Conservation (phyloP, 2,113 vertebrate species). For the Megaleporinus macrocephalus region DNA sequence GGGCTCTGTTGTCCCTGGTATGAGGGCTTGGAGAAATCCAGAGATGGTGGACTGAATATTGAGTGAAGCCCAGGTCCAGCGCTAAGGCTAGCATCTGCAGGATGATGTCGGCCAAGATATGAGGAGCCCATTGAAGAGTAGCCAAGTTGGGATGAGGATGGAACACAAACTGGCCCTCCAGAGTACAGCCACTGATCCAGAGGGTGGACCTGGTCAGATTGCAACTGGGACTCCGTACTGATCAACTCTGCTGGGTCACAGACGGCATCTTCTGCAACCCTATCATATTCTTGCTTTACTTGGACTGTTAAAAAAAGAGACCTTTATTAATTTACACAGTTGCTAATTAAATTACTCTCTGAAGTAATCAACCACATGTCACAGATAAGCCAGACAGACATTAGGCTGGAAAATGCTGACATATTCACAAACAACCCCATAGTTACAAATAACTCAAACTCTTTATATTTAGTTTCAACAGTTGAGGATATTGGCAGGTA, state of each 20-base stretch:
- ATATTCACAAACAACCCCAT: too few species aligned
- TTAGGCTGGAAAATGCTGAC: too few species aligned
- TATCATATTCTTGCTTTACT: constrained; percentile 85
- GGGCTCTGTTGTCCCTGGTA: constrained; percentile 80
- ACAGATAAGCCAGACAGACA: too few species aligned
- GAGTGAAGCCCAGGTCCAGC: constrained; percentile 69
- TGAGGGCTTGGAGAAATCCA: constrained; percentile 77
- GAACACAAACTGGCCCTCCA: constrained; percentile 76
- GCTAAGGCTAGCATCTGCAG: constrained; percentile 75
- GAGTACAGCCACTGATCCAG: constrained; percentile 76
- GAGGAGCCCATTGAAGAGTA: constrained; percentile 77
- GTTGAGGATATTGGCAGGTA: too few species aligned
- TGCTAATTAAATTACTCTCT: too few species aligned
- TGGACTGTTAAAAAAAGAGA: constrained; percentile 65
- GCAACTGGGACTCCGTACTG: constrained; percentile 69
- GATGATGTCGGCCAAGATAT: constrained; percentile 67
- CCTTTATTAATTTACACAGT: not conserved
- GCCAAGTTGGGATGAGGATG: constrained; percentile 58
- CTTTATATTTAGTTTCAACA: not conserved
- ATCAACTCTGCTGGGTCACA: constrained; percentile 61
- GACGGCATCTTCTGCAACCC: constrained; percentile 68
- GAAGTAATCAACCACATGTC: too few species aligned
- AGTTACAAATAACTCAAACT: too few species aligned
- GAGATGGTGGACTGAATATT: constrained; percentile 63
- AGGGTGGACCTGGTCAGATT: constrained; percentile 74